These are phyloP conservation scores for Sphecodes monilicornis DNA, from an alignment of 2,888 invertebrate species.

Conservation along the genomic window DNA sequence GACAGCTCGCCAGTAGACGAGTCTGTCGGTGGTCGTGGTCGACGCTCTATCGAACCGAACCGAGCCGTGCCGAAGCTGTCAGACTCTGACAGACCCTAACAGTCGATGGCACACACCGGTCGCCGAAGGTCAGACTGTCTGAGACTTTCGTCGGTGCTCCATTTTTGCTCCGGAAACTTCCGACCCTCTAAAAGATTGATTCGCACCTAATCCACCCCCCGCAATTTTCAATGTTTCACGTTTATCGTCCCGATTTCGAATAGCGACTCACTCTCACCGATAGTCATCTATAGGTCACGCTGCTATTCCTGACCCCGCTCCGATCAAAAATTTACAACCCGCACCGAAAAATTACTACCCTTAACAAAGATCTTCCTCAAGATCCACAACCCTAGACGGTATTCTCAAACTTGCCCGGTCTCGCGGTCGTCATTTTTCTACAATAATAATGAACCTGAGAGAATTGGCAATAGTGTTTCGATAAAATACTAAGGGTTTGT, in stretches of 20 bases:
- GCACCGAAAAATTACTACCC: neutral
- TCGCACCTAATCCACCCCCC: neutral
- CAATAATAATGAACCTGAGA: too few species aligned
- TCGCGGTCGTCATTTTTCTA: too few species aligned
- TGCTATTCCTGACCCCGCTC: too few species aligned
- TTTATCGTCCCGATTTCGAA: neutral
- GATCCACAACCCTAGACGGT: neutral
- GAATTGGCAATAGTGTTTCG: too few species aligned
- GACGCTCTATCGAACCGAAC: conserved; percentile 35
- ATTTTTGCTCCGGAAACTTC: neutral
- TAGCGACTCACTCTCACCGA: neutral
- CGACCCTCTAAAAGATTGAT: neutral
- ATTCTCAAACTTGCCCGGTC: too few species aligned
- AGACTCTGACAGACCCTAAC: neutral
- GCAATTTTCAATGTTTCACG: neutral
- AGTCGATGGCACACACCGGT: neutral
- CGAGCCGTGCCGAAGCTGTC: conserved; percentile 7
- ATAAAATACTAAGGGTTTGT: too few species aligned
- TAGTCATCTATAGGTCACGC: neutral
- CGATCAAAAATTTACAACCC: neutral
- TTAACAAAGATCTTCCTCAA: neutral
- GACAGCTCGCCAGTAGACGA: conserved; percentile 25
- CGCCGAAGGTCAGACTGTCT: conserved; percentile 13
- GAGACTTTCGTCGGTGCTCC: conserved; percentile 7
- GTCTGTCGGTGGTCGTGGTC: conserved; percentile 42